phyloP scores from a whole-genome alignment of 2,888 invertebrate species.

The Amiota mariae region DNA sequence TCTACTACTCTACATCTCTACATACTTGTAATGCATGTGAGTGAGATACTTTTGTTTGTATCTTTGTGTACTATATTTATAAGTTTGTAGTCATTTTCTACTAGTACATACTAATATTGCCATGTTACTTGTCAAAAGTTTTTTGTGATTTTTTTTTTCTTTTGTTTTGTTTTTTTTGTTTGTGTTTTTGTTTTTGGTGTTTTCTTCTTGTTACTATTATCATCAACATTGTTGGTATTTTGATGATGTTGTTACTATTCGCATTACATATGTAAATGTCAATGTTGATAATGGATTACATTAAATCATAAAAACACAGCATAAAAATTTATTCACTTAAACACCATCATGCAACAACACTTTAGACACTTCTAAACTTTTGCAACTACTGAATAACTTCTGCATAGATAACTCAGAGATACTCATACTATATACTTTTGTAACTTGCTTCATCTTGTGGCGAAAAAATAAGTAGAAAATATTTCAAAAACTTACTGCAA shows the following conservation, averaged over 20 bases:
- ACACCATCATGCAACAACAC: too few species aligned
- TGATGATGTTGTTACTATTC: not conserved
- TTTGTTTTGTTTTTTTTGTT: not conserved
- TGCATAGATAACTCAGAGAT: too few species aligned
- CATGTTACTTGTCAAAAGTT: conserved; percentile 21
- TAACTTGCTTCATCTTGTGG: too few species aligned
- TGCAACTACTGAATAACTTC: too few species aligned
- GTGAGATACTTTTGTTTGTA: too few species aligned
- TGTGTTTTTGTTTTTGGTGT: not conserved
- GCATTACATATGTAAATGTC: conserved; percentile 19
- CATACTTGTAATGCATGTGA: not conserved
- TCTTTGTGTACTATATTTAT: not conserved
- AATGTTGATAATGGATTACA: conserved; percentile 21
- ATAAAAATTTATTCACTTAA: not conserved
- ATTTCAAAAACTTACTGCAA: not conserved
- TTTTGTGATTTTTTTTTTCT: not conserved
- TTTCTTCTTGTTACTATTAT: not conserved
- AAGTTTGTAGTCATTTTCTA: not conserved
- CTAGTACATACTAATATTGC: not conserved
- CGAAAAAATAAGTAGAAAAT: too few species aligned
- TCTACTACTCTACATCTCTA: too few species aligned
- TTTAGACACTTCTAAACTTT: too few species aligned
- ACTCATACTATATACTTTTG: too few species aligned
- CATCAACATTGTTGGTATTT: conserved; percentile 1
- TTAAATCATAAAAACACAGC: conserved; percentile 3